These are phyloP conservation scores for Danio rerio DNA, from an alignment of 2,113 vertebrate genomes.

Conservation along the genomic window GRCz12tu NC_133182.1:35822501-35823000, in stretches of 20 bases:
- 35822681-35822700: not conserved
- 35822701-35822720: not conserved
- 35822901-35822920: slow-evolving; percentile 62
- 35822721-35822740: not conserved
- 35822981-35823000: slow-evolving; percentile 72
- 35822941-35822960: slow-evolving; percentile 85
- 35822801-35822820: too few relatives aligned
- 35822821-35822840: not conserved
- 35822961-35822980: slow-evolving; percentile 68
- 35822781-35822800: not conserved
- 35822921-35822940: slow-evolving; percentile 80
- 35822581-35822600: not conserved
- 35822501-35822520: slow-evolving; percentile 80
- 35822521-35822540: slow-evolving; percentile 60
- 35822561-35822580: slow-evolving; percentile 50
- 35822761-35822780: not conserved
- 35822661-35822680: not conserved
- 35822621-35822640: not conserved
- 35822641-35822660: not conserved
- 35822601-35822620: not conserved
- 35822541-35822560: slow-evolving; percentile 62
- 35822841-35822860: not conserved
- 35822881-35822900: not conserved
- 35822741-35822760: not conserved
- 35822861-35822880: not conserved